A percentile compares a stretch with the other conserved stretches of the same genome.
phyloP scores from a whole-genome alignment of 2,888 invertebrate genomes.

The Lithophane socia region DNA sequence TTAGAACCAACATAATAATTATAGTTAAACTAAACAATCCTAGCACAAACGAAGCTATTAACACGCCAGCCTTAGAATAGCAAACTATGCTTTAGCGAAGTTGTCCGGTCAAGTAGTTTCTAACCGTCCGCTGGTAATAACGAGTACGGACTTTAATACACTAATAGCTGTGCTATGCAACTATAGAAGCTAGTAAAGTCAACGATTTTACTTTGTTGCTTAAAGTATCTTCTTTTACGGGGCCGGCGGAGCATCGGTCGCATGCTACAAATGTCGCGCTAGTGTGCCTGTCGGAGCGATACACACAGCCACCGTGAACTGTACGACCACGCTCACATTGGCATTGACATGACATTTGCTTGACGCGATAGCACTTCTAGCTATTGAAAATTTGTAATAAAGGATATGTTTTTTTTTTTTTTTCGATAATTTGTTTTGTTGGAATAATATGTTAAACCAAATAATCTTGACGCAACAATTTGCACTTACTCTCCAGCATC shows the following conservation, averaged over 20 bases:
- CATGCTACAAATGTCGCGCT: no score
- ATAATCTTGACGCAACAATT: background rate
- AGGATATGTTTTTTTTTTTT: no score
- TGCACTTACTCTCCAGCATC: background rate
- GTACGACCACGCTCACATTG: no score
- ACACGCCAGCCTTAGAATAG: conserved; percentile 30
- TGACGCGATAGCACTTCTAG: no score
- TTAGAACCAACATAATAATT: background rate
- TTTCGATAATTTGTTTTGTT: no score
- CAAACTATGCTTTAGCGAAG: conserved; percentile 42
- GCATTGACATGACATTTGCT: no score
- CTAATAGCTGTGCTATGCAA: conserved; percentile 4
- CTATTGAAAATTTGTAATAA: no score
- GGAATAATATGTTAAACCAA: background rate
- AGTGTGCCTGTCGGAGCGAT: no score
- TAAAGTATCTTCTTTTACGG: background rate
- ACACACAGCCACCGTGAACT: no score
- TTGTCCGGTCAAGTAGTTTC: conserved; percentile 57
- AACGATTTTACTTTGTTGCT: background rate
- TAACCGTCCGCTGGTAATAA: conserved; percentile 52
- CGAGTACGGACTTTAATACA: conserved; percentile 3
- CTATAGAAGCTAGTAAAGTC: conserved; percentile 8
- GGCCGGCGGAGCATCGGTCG: no score
- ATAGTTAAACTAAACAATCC: background rate
- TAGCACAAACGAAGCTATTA: conserved; percentile 33